These are phyloP conservation scores for Delia radicum DNA, from an alignment of 1,140 invertebrate genomes.

Conservation along the genomic window DNA sequence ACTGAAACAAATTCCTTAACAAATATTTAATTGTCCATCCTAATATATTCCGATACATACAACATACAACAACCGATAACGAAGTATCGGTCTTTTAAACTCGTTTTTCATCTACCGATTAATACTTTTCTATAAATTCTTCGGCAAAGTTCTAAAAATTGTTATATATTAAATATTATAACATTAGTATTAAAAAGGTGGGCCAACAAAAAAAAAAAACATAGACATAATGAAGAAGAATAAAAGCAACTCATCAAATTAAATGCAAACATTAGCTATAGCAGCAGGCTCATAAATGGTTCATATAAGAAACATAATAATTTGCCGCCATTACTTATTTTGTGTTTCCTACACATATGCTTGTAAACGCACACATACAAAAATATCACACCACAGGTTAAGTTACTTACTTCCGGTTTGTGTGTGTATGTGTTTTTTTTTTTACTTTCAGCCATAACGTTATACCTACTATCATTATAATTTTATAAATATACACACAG, in stretches of 20 bases:
- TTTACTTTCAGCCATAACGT: not conserved
- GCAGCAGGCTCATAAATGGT: not conserved
- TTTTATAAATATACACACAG: too few relatives aligned
- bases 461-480: not conserved
- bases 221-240: not conserved
- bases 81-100: too few relatives aligned
- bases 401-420: not conserved
- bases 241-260: not conserved
- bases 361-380: not conserved
- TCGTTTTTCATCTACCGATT: too few relatives aligned
- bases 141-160: too few relatives aligned
- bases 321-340: not conserved
- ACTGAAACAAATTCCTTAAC: too few relatives aligned
- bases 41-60: too few relatives aligned
- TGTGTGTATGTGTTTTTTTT: not conserved
- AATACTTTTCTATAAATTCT: too few relatives aligned
- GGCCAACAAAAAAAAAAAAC: not conserved
- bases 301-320: not conserved
- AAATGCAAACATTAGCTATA: not conserved
- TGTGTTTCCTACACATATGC: not conserved
- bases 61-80: too few relatives aligned
- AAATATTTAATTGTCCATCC: too few relatives aligned
- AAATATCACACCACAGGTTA: not conserved
- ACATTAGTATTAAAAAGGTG: too few relatives aligned
- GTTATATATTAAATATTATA: too few relatives aligned